Evolutionary conservation across 1,140 invertebrate genomes (phyloP).

Genomic region (Philotrypesis tridentata): DNA sequence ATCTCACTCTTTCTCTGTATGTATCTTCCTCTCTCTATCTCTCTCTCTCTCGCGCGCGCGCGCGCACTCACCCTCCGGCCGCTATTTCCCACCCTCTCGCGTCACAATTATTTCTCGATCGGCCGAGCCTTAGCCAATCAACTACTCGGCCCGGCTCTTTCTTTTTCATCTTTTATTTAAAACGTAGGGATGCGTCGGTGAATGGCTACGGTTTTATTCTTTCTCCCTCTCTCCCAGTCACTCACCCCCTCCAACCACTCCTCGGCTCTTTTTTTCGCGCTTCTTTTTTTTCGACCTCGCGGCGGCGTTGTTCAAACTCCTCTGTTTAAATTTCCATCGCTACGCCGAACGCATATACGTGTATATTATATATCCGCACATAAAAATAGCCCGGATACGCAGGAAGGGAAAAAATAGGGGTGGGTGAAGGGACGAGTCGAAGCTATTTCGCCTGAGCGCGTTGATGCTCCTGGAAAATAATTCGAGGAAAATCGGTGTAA

Average conservation of each 20-base stretch:
- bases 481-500: conserved; percentile 31
- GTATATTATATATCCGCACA: not conserved
- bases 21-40: not conserved
- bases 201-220: conserved; percentile 17
- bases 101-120: conserved; percentile 51
- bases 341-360: not conserved
- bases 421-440: not conserved
- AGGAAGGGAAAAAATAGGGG: not conserved
- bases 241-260: not conserved
- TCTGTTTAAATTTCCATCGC: conserved; percentile 21
- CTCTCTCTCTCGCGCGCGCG: not conserved
- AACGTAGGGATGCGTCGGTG: conserved; percentile 22
- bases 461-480: conserved; percentile 33
- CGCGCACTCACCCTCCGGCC: not conserved
- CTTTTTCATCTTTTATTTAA: conserved; percentile 41
- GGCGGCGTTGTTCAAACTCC: conserved; percentile 1
- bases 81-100: not conserved
- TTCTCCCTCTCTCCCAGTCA: not conserved
- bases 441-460: conserved; percentile 16
- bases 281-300: conserved; percentile 4
- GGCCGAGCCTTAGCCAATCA: conserved; percentile 44
- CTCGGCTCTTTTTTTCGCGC: not conserved
- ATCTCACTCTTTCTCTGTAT: conserved; percentile 22
- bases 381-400: not conserved
- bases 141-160: conserved; percentile 26